Evolutionary conservation across 1,140 invertebrate genomes (phyloP), one percentile per base, ranked within the genome.

Genomic region (Drosophila eugracilis): DNA sequence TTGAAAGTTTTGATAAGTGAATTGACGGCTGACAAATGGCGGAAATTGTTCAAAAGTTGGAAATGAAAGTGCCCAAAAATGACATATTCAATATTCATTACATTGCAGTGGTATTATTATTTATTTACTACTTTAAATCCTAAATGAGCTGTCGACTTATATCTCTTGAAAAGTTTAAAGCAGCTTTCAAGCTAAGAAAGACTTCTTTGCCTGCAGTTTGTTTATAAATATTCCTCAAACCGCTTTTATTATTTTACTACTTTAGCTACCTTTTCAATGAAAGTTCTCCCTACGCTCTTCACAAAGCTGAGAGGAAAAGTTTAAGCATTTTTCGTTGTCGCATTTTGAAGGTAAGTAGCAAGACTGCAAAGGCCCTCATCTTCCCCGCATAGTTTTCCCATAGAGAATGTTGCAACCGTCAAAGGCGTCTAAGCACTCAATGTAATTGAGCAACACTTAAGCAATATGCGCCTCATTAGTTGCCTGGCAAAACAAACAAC

Each of bases 401-500:
- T 34, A 47, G 52, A 39, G 42, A 79, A 59, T 63, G 72, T 62
- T 45, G 58, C 59, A 63, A 60, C 49, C 14, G 39, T 66, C 47
- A 47, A 52, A 65, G 55, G 30, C 60, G 37, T 48, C 55, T 74
- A 77, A 70, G 83, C 83, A 86, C 83, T 88, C 83, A 86, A 65
- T 75, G 83, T 86, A 86, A 86, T 86, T 86, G 83, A 81, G 83
- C 78, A 60, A 72, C 83, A 88, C 83, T 86, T 86, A 60, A 76
- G 69, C 72, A 86, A 88, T 81, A 69, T 86, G 83, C 75, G 83
- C 74, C 83, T 86, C 83, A 81, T 86, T 86, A 86, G 83, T 77
- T 76, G 58, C 54, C 54, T 54, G 34, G 62, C 47, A 63, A 73
- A 63, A 36, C 67, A 73, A 73, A 75, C 53, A 53, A 60, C 48